Base-by-base conservation (phyloP, 2,888 invertebrate genomes). In the Latrodectus elegans region DNA sequence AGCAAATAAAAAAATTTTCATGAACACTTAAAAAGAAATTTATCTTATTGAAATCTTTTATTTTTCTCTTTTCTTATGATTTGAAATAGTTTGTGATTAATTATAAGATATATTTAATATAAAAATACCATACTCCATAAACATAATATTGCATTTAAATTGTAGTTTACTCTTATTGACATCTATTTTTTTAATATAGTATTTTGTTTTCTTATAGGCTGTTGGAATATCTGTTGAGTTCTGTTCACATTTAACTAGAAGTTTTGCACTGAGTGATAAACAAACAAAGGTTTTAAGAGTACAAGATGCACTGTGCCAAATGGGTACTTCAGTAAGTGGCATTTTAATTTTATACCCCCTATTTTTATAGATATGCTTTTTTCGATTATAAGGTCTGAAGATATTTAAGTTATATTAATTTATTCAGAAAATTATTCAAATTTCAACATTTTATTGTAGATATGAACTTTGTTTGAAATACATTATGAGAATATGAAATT, bases 151-250 rank as follows among this genome's bases (percentile, higher is more conserved):
- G 22, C 1, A 22, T 38, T 6, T 38, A 6, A 38, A 38, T 38
- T 38, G 4, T 38, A 38, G 6, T 38, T 6, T 38, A 38, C 6
- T 38, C 38, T 38, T 6, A 38, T 1, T 6, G 38, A 38, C 38
- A 38, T 38, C 4, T 38, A 38, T 1, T 38, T 8, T 22, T 17
- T 26, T 12, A 68, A 68, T 22, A 17, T 12, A 22, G 22, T 71
- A 51, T 70, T 64, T 73, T 65, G 26, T 22, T 55, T 77, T 38
- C 75, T 79, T 15, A 89, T 91, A 96, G 99, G 97, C 98, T 55
- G 96, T 99, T 90, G 99, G 99, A 73, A 99, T 99, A 90, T 96
- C 98, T 17, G 99, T 99, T 67, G 99, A 99, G 93, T 99, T 99
- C 93, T 99, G 98, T 93, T 98, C 98, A 89, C 99, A 99, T 93